These are phyloP conservation scores for Anolis apletophallus DNA, from an alignment of 2,797 vertebrate species.

Conservation along the genomic window DNA sequence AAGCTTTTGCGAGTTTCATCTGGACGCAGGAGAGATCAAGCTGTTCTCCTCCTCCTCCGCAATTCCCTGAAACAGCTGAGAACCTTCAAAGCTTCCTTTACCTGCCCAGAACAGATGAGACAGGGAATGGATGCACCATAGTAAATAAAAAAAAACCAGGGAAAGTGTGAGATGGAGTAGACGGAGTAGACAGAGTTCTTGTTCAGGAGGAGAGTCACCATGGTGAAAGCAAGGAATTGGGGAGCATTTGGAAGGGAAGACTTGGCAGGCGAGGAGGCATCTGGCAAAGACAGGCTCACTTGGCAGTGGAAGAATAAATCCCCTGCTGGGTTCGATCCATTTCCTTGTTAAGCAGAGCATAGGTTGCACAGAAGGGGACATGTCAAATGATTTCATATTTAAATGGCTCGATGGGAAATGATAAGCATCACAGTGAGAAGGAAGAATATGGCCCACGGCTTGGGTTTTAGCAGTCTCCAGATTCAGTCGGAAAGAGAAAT, in stretches of 20 bases:
- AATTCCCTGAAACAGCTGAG: not conserved
- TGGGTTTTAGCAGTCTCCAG: too few species aligned
- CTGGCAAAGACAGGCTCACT: not conserved
- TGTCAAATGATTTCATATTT: not conserved
- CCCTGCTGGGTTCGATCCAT: not conserved
- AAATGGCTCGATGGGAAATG: not conserved
- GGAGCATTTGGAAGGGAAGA: not conserved
- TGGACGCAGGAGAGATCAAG: not conserved
- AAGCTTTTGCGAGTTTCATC: not conserved
- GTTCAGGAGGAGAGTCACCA: not conserved
- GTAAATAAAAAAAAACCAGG: not conserved
- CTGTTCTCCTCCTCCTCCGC: not conserved
- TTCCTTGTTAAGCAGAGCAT: not conserved
- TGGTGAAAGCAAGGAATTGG: too few species aligned
- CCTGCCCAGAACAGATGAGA: too few species aligned
- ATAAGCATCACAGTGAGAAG: not conserved
- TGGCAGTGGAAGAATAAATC: not conserved
- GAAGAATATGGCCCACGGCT: not conserved
- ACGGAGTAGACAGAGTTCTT: too few species aligned
- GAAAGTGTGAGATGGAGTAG: not conserved
- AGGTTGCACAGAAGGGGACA: not conserved
- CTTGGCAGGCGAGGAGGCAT: not conserved
- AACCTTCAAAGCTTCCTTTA: not conserved
- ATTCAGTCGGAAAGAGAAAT: too few species aligned
- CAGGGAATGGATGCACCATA: not conserved